phyloP scores from a whole-genome alignment of 2,113 vertebrate genomes.

The Aythya baeri region DNA sequence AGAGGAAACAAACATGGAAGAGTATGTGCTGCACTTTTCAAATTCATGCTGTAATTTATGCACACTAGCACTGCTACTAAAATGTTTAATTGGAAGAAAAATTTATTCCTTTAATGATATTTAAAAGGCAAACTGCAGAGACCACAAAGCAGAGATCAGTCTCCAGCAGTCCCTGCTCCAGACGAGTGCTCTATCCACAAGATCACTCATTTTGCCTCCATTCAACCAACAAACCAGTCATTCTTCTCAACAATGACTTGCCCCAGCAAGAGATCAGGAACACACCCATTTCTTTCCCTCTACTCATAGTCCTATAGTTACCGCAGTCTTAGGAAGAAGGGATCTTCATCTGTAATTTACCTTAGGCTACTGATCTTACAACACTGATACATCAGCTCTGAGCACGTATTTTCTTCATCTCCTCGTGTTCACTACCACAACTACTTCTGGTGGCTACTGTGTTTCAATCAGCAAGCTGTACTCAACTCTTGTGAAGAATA shows the following conservation, averaged over 20 bases:
- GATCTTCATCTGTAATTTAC: neutral
- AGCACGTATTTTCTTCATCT: neutral
- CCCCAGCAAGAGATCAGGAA: neutral
- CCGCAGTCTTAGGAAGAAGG: neutral
- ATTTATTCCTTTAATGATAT: neutral
- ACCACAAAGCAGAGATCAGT: neutral
- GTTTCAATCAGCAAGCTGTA: neutral
- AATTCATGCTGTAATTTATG: neutral
- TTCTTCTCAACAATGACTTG: neutral
- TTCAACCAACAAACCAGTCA: neutral
- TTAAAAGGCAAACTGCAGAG: neutral
- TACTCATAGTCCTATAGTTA: neutral
- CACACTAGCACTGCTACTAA: neutral
- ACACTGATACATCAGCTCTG: neutral
- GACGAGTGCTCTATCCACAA: neutral
- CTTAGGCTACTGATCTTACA: constrained; percentile 11
- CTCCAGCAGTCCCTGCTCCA: neutral
- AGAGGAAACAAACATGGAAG: neutral
- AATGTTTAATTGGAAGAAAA: neutral
- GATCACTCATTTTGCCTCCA: neutral
- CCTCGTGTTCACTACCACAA: fast-evolving
- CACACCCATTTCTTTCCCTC: neutral
- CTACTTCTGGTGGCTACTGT: neutral
- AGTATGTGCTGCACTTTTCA: neutral
- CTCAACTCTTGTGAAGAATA: neutral